Conservation (phyloP, 2,797 vertebrate species). For the Buceros bicornis region DNA sequence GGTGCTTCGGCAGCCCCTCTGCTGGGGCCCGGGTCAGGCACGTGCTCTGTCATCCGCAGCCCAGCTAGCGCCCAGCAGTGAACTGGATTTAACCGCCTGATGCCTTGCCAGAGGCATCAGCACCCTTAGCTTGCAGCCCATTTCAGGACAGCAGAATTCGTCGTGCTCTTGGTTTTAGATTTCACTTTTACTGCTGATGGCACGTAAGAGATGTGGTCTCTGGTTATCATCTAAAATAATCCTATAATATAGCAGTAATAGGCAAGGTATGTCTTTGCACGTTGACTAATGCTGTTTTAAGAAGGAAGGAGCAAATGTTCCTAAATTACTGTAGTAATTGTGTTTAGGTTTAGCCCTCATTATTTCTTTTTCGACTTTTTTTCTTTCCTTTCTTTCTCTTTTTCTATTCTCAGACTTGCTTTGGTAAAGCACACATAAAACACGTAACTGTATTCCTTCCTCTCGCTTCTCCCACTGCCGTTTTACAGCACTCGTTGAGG, state of each 20-base stretch:
- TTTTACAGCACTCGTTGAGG: background rate
- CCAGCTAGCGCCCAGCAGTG: background rate
- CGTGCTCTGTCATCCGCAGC: background rate
- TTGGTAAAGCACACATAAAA: background rate
- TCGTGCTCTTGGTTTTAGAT: background rate
- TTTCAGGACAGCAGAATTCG: background rate
- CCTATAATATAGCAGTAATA: background rate
- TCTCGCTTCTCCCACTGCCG: background rate
- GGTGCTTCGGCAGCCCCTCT: background rate
- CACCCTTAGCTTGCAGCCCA: background rate
- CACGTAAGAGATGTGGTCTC: background rate
- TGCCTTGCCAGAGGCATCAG: background rate
- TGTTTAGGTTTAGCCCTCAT: background rate
- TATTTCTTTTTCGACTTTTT: background rate
- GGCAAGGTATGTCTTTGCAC: background rate
- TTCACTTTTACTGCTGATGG: background rate
- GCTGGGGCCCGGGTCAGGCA: background rate
- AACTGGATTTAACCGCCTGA: background rate
- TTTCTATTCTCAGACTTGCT: background rate
- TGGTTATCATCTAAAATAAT: background rate
- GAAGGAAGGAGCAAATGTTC: background rate
- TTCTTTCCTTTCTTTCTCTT: background rate
- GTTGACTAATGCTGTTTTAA: background rate
- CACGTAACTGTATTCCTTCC: background rate
- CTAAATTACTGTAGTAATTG: background rate